A percentile compares a stretch with the other conserved stretches of the same genome.
phyloP scores from a whole-genome alignment of 2,888 invertebrate genomes.

The Drosophila anomelani region DNA sequence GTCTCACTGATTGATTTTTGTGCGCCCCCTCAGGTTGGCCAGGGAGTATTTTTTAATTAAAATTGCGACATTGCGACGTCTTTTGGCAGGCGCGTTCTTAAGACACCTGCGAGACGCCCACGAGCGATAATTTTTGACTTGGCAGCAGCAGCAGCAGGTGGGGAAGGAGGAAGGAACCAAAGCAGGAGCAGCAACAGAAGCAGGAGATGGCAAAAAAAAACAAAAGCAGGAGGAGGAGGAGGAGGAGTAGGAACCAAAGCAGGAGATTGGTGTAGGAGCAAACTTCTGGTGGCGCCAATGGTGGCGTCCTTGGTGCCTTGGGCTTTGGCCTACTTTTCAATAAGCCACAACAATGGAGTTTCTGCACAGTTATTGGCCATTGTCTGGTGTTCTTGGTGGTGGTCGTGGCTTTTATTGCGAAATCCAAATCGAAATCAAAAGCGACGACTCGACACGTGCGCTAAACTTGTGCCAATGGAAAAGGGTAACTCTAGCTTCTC shows the following conservation, averaged over 20 bases:
- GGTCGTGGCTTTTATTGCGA: slow-evolving; percentile 23
- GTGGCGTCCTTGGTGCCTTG: slow-evolving; percentile 32
- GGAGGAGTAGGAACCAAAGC: not conserved
- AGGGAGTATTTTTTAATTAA: slow-evolving; percentile 34
- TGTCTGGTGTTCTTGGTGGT: slow-evolving; percentile 27
- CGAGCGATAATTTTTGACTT: slow-evolving; percentile 27
- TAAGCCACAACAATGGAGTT: slow-evolving; percentile 42
- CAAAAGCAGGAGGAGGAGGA: not conserved
- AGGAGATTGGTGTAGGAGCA: slow-evolving; percentile 3
- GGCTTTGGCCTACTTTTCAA: slow-evolving; percentile 48
- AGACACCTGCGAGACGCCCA: slow-evolving; percentile 5
- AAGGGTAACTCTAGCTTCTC: not conserved
- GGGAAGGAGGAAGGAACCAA: not conserved
- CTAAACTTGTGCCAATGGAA: not conserved
- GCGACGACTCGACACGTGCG: slow-evolving; percentile 41
- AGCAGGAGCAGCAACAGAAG: not conserved
- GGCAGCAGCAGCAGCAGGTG: not conserved
- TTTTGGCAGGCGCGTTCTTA: not conserved
- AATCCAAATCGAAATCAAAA: slow-evolving; percentile 31
- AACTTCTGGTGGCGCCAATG: slow-evolving; percentile 8
- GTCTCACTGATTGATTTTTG: slow-evolving; percentile 36
- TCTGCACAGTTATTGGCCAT: slow-evolving; percentile 38
- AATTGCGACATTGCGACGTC: slow-evolving; percentile 33
- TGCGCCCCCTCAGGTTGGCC: slow-evolving; percentile 10
- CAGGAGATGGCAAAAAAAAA: not conserved